Base-by-base conservation (phyloP, 2,797 vertebrate genomes). In the Pantherophis vulpinus region DNA sequence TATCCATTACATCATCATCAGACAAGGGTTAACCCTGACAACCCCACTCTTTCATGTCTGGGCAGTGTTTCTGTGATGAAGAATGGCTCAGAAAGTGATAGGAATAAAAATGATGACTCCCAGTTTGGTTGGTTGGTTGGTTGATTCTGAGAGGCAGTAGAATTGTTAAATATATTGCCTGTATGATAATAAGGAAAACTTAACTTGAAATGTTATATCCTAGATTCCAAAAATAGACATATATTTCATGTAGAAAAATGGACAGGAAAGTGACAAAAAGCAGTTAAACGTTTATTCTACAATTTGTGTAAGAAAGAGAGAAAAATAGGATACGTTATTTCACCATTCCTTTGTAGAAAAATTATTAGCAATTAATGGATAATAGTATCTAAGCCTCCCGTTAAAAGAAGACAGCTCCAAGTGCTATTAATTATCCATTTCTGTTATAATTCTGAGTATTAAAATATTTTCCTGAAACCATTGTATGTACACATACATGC, bases 1-100 rank as follows among this genome's bases (percentile, higher is more conserved):
- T 4, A 58, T 4, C 54, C 5, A 11, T 98, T 96, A 98, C 98
- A 98, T 98, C 98, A 98, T 95, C 91, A 91, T 98, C 97, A 94
- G 96, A 96, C 95, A 97, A 98, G 27, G 94, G 96, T 93, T 18
- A 55, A 74, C 96, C 96, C 94, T 96, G 97, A 97, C 95, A 51
- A 58, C 74, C 91, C 95, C 91, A 74, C 96, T 87, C 96, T 96
- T 94, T 95, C 97, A 97, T 97, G 97, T 98, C 94, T 63, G 88
- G 51, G 63, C 25, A 91, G 16, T 86, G 90, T 94, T 29, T 87
- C 0, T 61, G 3, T 47, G 37, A 83, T 83, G 97, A 42, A 94
- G 95, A 47, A 95, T 0, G 92, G 92, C 2, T 79, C 70, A 97
- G 97, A 96, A 97, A 96, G 97, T 97, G 98, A 97, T 96, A 18